These are phyloP conservation scores for Whitmania pigra DNA, from an alignment of 1,140 invertebrate species.

Conservation along the genomic window DNA sequence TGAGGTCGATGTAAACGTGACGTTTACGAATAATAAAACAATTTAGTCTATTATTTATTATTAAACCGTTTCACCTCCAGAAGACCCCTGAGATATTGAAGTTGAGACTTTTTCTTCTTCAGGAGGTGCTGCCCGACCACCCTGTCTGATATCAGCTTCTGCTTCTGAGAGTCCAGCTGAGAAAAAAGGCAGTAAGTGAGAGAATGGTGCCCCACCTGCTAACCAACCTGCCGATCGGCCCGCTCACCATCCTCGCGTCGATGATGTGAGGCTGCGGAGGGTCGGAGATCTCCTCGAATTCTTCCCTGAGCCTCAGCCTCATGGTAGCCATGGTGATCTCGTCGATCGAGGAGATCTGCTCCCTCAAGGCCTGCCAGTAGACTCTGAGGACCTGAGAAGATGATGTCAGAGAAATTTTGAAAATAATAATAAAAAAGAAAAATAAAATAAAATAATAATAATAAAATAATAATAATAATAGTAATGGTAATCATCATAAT, in stretches of 20 bases:
- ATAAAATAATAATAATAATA: background rate
- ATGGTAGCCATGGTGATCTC: slow-evolving; percentile 63
- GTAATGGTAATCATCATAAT: background rate
- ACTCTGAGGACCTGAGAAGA: slow-evolving; percentile 42
- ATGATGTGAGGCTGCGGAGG: slow-evolving; percentile 37
- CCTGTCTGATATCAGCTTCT: slow-evolving; percentile 37
- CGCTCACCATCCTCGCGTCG: slow-evolving; percentile 43
- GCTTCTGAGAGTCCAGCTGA: slow-evolving; percentile 32
- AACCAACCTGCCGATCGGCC: no score
- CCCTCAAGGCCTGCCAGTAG: slow-evolving; percentile 50
- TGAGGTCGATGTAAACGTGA: no score
- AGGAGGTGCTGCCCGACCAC: slow-evolving; percentile 38
- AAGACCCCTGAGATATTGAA: slow-evolving; percentile 48
- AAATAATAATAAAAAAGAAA: background rate
- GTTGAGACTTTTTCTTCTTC: slow-evolving; percentile 45
- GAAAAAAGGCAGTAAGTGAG: background rate
- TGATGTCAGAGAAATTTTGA: background rate
- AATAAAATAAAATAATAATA: background rate
- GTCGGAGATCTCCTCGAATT: slow-evolving; percentile 38
- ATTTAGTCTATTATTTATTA: no score
- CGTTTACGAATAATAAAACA: background rate
- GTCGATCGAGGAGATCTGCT: slow-evolving; percentile 53
- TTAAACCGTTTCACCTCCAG: slow-evolving; percentile 36
- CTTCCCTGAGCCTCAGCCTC: slow-evolving; percentile 47
- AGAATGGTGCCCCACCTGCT: no score